Evolutionary conservation across 2,888 invertebrate species (phyloP).

Genomic region (Clostera curtula): DNA sequence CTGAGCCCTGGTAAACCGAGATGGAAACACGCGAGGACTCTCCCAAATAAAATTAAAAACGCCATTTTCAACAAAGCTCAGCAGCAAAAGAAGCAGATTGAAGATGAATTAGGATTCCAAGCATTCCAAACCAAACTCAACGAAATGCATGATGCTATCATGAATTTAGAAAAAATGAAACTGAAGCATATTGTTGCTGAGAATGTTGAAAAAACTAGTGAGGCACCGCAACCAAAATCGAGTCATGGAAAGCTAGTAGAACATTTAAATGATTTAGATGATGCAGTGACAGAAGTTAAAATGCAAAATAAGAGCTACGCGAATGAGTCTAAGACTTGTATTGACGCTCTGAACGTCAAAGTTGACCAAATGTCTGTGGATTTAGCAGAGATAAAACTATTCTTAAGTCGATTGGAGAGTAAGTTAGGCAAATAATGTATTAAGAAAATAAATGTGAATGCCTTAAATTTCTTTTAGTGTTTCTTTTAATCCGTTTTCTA

Average conservation of each 20-base stretch:
- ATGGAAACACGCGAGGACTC: slow-evolving; percentile 33
- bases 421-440: slow-evolving; percentile 29
- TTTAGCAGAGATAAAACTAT: slow-evolving; percentile 45
- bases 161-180: slow-evolving; percentile 23
- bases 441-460: no score
- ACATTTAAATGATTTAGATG: slow-evolving; percentile 45
- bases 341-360: slow-evolving; percentile 48
- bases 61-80: slow-evolving; percentile 59
- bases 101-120: slow-evolving; percentile 44
- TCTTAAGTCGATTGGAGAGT: slow-evolving; percentile 48
- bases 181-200: slow-evolving; percentile 14
- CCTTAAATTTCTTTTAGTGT: slow-evolving; percentile 1
- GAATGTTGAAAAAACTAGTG: slow-evolving; percentile 9
- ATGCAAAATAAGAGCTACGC: slow-evolving; percentile 35
- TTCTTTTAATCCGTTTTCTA: no score
- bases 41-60: slow-evolving; percentile 54
- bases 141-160: slow-evolving; percentile 53
- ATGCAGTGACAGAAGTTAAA: slow-evolving; percentile 39
- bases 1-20: slow-evolving; percentile 59
- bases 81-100: slow-evolving; percentile 46
- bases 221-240: slow-evolving; percentile 6
- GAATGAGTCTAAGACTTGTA: slow-evolving; percentile 34
- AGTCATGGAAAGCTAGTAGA: slow-evolving; percentile 44
- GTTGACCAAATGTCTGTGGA: slow-evolving; percentile 55
- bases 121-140: slow-evolving; percentile 43